Base-by-base conservation (phyloP, 92 coral and sea anemone genomes). In the Umimayanthus chanpuru region DNA sequence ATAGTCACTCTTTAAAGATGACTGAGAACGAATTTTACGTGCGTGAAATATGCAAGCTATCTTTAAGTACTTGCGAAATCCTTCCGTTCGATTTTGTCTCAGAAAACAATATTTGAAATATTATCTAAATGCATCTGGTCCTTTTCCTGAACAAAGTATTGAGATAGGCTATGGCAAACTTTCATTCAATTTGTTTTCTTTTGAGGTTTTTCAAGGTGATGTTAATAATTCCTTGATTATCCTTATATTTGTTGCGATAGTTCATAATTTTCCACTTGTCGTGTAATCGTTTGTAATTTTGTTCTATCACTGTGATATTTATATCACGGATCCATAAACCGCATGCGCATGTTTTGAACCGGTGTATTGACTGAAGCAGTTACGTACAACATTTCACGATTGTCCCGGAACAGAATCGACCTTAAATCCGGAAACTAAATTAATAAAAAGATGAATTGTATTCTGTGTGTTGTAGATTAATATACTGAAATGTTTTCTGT, bases 81-180 rank as follows among this genome's bases (percentile, higher is more conserved):
- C 30, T 55, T 44, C 70, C 84, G 58, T 30, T 30, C 71, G 47
- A 80, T 29, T 12, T 58, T 55, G 21, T 39, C 25, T 29, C 44
- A 55, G 44, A 80, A 56, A 80, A 18, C 30, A 80, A 80, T 80
- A 80, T 53, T 53, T 50, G 25, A 80, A 56, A 56, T 80, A 80
- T 80, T 80, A 10, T 32, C 40, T 55, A 18, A 28, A 55, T 80
- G 67, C 56, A 30, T 58, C 44, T 43, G 23, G 64, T 56, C 72
- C 64, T 67, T 72, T 56, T 80, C 84, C 71, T 80, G 84, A 38
- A 30, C 25, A 9, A 25, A 80, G 11, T 80, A 23, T 2, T 56
- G 68, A 16, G 26, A 4, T n/a, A 56, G 4, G 68, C 2, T 47
- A 43, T 0, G 26, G 38, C 32, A 43, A 40, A 1, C 50, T 23